These are phyloP conservation scores for Pangasianodon gigas DNA, from an alignment of 2,113 vertebrate species.

Conservation along the genomic window DNA sequence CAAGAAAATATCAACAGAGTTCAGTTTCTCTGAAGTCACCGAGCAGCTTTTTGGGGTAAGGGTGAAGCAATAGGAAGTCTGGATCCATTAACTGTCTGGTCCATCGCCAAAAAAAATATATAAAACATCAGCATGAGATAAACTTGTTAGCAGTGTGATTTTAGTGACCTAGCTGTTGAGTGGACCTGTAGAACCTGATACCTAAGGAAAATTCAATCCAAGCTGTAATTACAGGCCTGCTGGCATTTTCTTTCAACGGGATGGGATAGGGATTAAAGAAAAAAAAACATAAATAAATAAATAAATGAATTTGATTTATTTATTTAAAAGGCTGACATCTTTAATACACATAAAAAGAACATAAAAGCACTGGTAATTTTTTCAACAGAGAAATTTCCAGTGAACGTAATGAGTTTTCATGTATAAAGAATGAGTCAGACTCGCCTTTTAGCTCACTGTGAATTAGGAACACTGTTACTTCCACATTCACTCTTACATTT, in stretches of 20 bases:
- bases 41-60: neutral
- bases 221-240: slow-evolving; percentile 33
- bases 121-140: neutral
- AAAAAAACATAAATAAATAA: neutral
- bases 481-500: neutral
- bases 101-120: neutral
- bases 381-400: neutral
- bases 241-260: neutral
- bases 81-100: slow-evolving; percentile 14
- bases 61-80: neutral
- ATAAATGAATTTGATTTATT: neutral
- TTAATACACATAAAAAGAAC: neutral
- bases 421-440: neutral
- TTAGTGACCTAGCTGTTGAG: neutral
- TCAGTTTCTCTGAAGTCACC: neutral
- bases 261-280: neutral
- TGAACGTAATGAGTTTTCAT: neutral
- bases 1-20: neutral
- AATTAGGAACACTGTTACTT: slow-evolving; percentile 18
- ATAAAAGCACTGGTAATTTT: neutral
- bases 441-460: neutral
- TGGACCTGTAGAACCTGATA: neutral
- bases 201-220: slow-evolving; percentile 37
- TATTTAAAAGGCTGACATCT: neutral
- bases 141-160: neutral